Base-by-base conservation (phyloP, 92 coral and sea anemone genomes). In the Palythoa caribaeorum region DNA sequence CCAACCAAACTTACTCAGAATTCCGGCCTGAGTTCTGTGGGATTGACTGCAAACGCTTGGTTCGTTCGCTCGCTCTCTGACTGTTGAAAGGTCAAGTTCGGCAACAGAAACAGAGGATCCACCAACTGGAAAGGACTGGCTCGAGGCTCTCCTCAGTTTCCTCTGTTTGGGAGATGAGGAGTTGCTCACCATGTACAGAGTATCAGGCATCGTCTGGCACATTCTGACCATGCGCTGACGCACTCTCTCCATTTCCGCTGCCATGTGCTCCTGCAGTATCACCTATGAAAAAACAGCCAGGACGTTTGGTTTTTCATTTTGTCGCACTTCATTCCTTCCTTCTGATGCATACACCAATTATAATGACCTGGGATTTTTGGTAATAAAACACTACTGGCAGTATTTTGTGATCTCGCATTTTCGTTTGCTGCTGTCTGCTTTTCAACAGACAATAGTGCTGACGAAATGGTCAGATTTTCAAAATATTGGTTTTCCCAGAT, bases 201-300 rank as follows among this genome's bases (percentile, higher is more conserved):
- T 93, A 77, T 97, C 99, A 0, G 99, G 99, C 92, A 97, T 95
- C 84, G 92, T 94, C 40, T 95, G 94, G 8, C 91, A 93, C 84
- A 91, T 87, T 51, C 94, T 95, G 48, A 92, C 91, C 99, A 92
- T 91, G 62, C 99, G 96, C 79, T 92, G 93, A 54, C 95, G 94
- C 21, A 93, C 91, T 8, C 96, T 44, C 81, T 95, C 97, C 72
- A 89, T 87, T 76, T 97, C 99, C 21, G 95, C 96, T 17, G 90
- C 94, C 78, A 83, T 95, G 92, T 91, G 94, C 36, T 97, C 99
- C 76, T 94, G 96, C 77, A 97, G 94, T 50, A 97, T 95, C 48
- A 91, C 89, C 99, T 97, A 76, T 3, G 17, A 5, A 37, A 8
- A 80, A 11, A 2, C 63, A 65, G 3, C 65, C 65, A 59, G 19